A percentile compares a stretch with the other conserved stretches of the same genome.
phyloP scores from a whole-genome alignment of 1,140 invertebrate species.

The Brachionus koreanus region DNA sequence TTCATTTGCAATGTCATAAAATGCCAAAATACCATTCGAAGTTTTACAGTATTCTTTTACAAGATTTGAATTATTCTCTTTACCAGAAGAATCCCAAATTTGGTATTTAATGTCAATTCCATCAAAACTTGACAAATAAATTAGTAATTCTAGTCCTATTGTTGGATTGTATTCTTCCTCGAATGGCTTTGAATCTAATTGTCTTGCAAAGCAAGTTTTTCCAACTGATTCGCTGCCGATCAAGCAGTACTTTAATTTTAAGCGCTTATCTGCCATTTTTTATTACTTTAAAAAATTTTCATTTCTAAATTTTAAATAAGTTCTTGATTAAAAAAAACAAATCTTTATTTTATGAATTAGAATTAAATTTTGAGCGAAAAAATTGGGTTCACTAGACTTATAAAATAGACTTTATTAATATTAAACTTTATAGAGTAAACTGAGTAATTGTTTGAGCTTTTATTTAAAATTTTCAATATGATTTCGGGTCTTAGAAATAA shows the following conservation, averaged over 20 bases:
- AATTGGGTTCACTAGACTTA: background rate
- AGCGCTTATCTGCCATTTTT: background rate
- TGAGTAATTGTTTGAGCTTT: background rate
- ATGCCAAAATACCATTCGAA: conserved; percentile 11
- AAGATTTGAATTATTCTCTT: background rate
- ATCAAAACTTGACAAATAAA: background rate
- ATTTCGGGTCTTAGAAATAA: background rate
- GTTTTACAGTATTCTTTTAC: conserved; percentile 23
- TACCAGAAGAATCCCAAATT: conserved; percentile 1
- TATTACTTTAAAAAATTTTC: background rate
- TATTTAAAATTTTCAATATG: background rate
- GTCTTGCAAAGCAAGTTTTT: background rate
- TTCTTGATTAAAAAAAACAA: too few relatives aligned
- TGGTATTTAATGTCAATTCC: background rate
- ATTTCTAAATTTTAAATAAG: background rate
- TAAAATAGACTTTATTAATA: background rate
- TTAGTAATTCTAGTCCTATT: background rate
- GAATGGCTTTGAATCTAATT: background rate
- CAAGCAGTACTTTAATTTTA: conserved; percentile 18
- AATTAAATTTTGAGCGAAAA: too few relatives aligned
- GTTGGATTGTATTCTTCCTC: conserved; percentile 22
- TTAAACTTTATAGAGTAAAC: background rate
- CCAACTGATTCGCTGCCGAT: background rate
- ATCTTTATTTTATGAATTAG: too few relatives aligned
- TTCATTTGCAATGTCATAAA: conserved; percentile 6